These are phyloP conservation scores for Anagyrus pseudococci DNA, from an alignment of 2,888 invertebrate species.

Conservation along the genomic window DNA sequence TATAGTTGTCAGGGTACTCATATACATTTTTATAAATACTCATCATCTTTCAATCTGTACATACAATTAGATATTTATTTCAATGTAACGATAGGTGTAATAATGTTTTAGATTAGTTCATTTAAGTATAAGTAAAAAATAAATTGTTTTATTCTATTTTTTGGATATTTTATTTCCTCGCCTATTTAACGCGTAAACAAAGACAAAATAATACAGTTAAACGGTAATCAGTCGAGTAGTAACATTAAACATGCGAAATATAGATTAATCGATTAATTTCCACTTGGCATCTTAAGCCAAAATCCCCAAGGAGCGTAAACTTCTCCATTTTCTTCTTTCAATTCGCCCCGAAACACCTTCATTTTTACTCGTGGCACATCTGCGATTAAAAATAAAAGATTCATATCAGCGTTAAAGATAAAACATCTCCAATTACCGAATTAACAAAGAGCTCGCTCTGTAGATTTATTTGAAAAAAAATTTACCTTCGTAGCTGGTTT, in stretches of 20 bases:
- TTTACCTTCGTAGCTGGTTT: no score
- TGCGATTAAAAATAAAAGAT: no score
- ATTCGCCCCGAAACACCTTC: slow-evolving; percentile 57
- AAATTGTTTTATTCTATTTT: no score
- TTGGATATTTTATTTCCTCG: no score
- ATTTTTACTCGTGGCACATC: slow-evolving; percentile 54
- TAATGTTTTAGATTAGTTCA: background rate
- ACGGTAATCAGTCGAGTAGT: no score
- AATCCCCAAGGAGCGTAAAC: slow-evolving; percentile 56
- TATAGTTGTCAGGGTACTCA: no score
- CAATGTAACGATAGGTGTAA: background rate
- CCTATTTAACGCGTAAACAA: no score
- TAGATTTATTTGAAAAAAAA: no score
- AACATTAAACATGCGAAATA: background rate
- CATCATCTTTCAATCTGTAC: background rate
- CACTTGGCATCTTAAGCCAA: slow-evolving; percentile 56
- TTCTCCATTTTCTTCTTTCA: slow-evolving; percentile 49
- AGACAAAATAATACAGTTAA: no score
- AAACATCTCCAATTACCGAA: no score
- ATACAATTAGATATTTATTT: background rate
- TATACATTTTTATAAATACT: background rate
- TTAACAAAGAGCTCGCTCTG: no score
- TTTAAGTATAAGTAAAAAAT: background rate
- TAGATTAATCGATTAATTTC: slow-evolving; percentile 8
- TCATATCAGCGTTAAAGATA: no score